Conservation (phyloP, 37 sponge, comb jelly and placozoan species). For the Cliona cf. orientalis region DNA sequence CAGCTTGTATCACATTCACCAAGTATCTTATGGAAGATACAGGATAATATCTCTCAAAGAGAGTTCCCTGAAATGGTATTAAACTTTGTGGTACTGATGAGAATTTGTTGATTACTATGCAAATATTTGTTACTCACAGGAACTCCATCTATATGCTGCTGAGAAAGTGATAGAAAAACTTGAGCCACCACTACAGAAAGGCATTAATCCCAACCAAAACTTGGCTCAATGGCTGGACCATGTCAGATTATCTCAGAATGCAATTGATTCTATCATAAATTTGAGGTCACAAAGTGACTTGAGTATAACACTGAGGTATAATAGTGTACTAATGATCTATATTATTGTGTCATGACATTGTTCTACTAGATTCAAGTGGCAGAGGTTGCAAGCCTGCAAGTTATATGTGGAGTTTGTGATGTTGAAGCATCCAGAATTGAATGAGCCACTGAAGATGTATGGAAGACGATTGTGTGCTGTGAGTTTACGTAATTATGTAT, state of each 20-base stretch:
- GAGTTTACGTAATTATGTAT: too few relatives aligned
- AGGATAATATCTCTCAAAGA: too few relatives aligned
- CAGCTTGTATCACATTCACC: slow-evolving; percentile 42
- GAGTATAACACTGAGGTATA: not conserved
- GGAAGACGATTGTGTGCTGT: too few relatives aligned
- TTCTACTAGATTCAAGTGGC: not conserved
- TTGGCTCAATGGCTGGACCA: slow-evolving; percentile 14
- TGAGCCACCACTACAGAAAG: not conserved
- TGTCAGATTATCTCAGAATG: slow-evolving; percentile 24
- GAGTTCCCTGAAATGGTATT: not conserved
- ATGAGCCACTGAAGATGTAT: too few relatives aligned
- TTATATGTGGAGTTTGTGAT: too few relatives aligned
- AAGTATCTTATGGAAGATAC: slow-evolving; percentile 4
- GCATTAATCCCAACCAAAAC: not conserved
- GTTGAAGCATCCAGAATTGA: too few relatives aligned
- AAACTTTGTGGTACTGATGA: not conserved
- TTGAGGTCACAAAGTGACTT: not conserved
- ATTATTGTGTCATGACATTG: not conserved
- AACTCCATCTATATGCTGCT: slow-evolving; percentile 26
- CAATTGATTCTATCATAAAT: slow-evolving; percentile 36
- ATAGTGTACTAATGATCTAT: not conserved
- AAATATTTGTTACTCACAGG: not conserved
- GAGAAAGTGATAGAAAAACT: not conserved
- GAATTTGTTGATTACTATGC: too few relatives aligned
- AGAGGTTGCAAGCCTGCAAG: too few relatives aligned